Evolutionary conservation across 2,797 vertebrate species (phyloP).

Genomic region (Hypotaenidia philippensis): DNA sequence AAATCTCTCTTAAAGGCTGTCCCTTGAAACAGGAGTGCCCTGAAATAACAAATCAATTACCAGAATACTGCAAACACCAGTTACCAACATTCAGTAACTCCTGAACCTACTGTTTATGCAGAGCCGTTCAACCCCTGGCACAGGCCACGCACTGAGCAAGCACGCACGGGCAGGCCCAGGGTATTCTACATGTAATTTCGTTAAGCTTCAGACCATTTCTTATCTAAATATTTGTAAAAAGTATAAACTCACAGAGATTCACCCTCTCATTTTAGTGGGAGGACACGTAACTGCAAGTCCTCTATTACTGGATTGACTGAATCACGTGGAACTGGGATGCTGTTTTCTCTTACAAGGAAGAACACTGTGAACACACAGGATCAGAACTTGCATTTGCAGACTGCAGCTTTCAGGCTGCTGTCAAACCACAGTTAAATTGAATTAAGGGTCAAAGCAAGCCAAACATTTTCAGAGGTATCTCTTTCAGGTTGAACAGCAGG

Average conservation of each 20-base stretch:
- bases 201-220: not conserved
- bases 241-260: not conserved
- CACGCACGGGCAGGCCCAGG: not conserved
- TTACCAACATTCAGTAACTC: not conserved
- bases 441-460: slow-evolving; percentile 27
- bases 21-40: not conserved
- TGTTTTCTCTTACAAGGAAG: slow-evolving; percentile 11
- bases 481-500: slow-evolving; percentile 3
- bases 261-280: not conserved
- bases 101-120: not conserved
- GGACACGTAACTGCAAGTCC: not conserved
- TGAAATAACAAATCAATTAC: slow-evolving; percentile 1
- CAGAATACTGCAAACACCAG: not conserved
- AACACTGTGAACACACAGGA: not conserved
- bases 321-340: accelerated
- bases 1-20: not conserved
- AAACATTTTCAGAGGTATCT: not conserved
- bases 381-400: not conserved
- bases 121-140: not conserved
- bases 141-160: accelerated
- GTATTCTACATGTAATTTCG: not conserved
- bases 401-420: slow-evolving; percentile 7
- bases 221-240: slow-evolving; percentile 45
- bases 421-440: slow-evolving; percentile 32
- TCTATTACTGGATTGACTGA: not conserved